phyloP scores from a whole-genome alignment of 1,140 invertebrate species.

The Lasioglossum albipes region DNA sequence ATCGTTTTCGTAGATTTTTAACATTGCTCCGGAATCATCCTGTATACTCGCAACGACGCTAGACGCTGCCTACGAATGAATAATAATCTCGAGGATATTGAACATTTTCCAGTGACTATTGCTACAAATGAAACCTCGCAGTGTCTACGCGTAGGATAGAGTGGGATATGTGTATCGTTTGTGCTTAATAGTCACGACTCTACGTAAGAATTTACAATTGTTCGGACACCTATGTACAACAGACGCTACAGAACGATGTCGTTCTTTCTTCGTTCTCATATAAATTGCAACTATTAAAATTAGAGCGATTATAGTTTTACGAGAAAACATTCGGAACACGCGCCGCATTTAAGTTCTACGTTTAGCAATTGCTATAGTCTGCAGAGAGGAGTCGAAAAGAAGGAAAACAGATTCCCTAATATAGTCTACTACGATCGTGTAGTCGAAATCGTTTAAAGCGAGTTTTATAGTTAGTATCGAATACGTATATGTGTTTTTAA shows the following conservation, averaged over 20 bases:
- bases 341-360: constrained; percentile 31
- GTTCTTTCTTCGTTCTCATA: not conserved
- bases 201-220: constrained; percentile 15
- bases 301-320: constrained; percentile 18
- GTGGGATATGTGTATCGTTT: constrained; percentile 44
- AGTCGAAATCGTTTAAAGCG: not conserved
- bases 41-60: not conserved
- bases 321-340: constrained; percentile 13
- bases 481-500: no score
- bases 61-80: not conserved
- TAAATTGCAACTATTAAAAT: constrained; percentile 30
- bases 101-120: not conserved
- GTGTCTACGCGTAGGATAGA: constrained; percentile 10
- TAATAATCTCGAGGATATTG: not conserved
- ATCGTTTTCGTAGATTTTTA: no score
- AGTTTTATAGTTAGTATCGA: not conserved
- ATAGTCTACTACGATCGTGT: constrained; percentile 7
- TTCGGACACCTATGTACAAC: not conserved
- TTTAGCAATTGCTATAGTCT: constrained; percentile 67
- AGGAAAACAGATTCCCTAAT: constrained; percentile 14
- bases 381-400: constrained; percentile 59
- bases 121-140: not conserved
- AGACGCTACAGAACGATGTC: not conserved
- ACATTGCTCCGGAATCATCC: not conserved
- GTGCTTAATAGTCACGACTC: not conserved